A percentile compares a stretch with the other conserved stretches of the same genome.
phyloP scores from a whole-genome alignment of 2,797 vertebrate species.

The Periparus ater region DNA sequence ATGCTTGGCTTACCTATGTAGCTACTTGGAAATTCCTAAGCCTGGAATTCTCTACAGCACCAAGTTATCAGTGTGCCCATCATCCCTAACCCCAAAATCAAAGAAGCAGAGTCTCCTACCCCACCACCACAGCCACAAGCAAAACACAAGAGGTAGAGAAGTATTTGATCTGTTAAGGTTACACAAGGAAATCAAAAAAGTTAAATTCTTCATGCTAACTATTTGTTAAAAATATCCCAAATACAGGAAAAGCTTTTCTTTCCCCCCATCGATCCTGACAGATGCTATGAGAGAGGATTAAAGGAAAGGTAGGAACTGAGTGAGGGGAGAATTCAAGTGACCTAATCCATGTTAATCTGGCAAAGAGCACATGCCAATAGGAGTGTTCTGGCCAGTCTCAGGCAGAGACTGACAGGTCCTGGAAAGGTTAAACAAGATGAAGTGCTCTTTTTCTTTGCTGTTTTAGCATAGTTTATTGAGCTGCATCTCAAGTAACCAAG shows the following conservation, averaged over 20 bases:
- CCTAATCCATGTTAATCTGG: neutral
- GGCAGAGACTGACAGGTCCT: neutral
- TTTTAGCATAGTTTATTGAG: neutral
- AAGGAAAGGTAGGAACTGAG: neutral
- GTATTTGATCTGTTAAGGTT: neutral
- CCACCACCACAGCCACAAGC: neutral
- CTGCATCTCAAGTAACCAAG: neutral
- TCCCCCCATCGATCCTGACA: neutral
- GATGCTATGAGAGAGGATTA: neutral
- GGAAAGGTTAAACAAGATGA: neutral
- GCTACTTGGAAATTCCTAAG: neutral
- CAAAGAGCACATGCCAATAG: neutral
- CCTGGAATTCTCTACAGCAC: neutral
- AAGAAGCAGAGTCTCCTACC: neutral
- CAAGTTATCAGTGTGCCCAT: neutral
- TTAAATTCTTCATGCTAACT: accelerated
- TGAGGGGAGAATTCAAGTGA: neutral
- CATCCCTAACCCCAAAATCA: neutral
- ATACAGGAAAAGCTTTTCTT: neutral
- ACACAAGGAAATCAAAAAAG: neutral
- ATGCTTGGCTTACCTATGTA: conserved; percentile 14
- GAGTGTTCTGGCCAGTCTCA: neutral
- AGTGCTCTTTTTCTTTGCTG: neutral
- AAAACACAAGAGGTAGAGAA: accelerated
- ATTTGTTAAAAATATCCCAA: neutral